Evolutionary conservation across 2,888 invertebrate species (phyloP), one percentile per base, ranked within the genome.

Genomic region (Hemithea aestivaria): DNA sequence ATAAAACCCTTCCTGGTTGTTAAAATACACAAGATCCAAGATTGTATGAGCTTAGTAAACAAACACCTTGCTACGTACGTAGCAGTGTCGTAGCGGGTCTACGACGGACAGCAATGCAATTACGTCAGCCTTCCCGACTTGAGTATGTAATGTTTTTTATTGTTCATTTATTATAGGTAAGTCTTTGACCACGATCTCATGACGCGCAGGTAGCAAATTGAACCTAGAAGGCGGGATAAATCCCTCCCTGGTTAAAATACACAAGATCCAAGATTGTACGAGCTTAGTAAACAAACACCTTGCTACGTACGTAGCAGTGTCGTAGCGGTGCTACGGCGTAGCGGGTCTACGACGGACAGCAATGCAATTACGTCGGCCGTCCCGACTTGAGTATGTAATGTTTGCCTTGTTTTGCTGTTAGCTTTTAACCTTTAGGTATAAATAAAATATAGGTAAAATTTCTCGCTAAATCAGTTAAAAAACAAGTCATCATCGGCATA

Each of bases 61-160:
- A 40, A 27, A 27, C 26, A 26, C 29, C 25, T 22, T 12, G 20
- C 22, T 10, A 16, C 27, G 10, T 16, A 16, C 16, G 5, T 16
- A 16, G 16, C 16, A 16, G 16, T 16, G n/a, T 16, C 16, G 16
- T 16, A 16, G 16, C 16, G 5, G 1, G n/a, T 35, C 31, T 40
- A 35, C 35, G 32, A 45, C 48, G 48, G 48, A 51, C 48, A 46
- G 47, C 47, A 52, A 52, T 52, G 50, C 47, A 52, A 52, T 52
- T 52, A 50, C 52, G 47, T 40, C 35, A 29, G 8, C 27, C 27
- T 30, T 20, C 38, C 11, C 16, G 27, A 42, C 43, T 36, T 35
- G 36, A 40, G 44, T 43, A 40, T 46, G 43, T 48, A 41, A 45
- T 48, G 42, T 50, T 52, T n/a, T n/a, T n/a, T n/a, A n/a, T n/a